Evolutionary conservation across 1,140 invertebrate genomes (phyloP).

Genomic region (Drosophila sturtevanti): DNA sequence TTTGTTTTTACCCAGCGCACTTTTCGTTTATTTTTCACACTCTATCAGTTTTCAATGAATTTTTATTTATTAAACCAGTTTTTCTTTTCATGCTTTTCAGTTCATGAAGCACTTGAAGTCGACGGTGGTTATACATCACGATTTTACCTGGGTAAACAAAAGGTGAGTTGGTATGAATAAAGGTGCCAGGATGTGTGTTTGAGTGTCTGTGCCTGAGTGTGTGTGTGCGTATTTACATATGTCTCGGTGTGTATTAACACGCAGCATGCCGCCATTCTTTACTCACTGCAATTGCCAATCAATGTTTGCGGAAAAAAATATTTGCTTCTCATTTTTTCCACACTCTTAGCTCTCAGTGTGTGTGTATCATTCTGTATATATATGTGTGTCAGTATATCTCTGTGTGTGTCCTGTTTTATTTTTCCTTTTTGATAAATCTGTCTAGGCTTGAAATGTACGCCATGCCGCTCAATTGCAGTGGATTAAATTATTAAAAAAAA

Average conservation of each 20-base stretch:
- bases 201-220: constrained; percentile 7
- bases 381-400: constrained; percentile 19
- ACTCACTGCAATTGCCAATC: constrained; percentile 63
- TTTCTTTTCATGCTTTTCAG: constrained; percentile 34
- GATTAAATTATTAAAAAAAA: constrained; percentile 80
- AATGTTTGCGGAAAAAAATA: constrained; percentile 79
- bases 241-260: constrained; percentile 47
- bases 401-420: constrained; percentile 40
- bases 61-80: constrained; percentile 66
- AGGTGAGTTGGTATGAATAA: constrained; percentile 1
- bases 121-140: constrained; percentile 57
- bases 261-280: constrained; percentile 19
- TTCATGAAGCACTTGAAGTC: constrained; percentile 43
- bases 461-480: constrained; percentile 73
- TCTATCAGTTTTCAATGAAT: constrained; percentile 79
- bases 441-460: constrained; percentile 62
- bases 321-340: constrained; percentile 72
- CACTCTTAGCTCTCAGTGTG: constrained; percentile 61
- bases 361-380: constrained; percentile 11
- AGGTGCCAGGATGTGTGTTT: background rate
- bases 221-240: constrained; percentile 43
- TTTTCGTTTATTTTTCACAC: constrained; percentile 76
- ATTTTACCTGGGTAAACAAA: constrained; percentile 47
- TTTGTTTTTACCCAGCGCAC: constrained; percentile 41
- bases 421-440: constrained; percentile 74